Base-by-base conservation (phyloP, 1,140 invertebrate species). In the Eumeta japonica region DNA sequence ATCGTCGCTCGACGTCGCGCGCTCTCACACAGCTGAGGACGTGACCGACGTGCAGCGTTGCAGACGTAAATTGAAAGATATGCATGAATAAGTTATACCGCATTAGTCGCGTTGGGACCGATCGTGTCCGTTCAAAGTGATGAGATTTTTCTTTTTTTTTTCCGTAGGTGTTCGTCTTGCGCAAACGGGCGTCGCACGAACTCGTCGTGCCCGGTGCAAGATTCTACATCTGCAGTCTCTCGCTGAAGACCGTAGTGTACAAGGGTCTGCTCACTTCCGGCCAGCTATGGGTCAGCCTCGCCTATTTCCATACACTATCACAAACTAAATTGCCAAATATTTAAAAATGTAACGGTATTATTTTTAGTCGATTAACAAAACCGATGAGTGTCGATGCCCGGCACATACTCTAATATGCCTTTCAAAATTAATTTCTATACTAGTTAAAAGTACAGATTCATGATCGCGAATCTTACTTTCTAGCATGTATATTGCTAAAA, bases 141-240 rank as follows among this genome's bases (percentile, higher is more conserved):
- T n/a, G n/a, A n/a, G n/a, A n/a, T n/a, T n/a, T n/a, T n/a, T n/a
- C n/a, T n/a, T n/a, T n/a, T n/a, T n/a, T n/a, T n/a, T n/a, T 24
- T 24, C 71, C 67, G 10, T 75, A 92, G 85, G 83, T 97, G 31
- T 99, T 96, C 66, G 79, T 97, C 37, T 75, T 98, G 41, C 83
- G 96, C 13, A 99, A 99, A 76, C 83, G 89, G 37, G 87, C 94
- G 0, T 94, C 92, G 14, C 94, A 98, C 60, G 81, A 83, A 41
- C 86, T 98, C 58, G 83, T 87, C 10, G 80, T 83, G 52, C 86
- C 88, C 3, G 89, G 88, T 3, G 80, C 89, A 7, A 82, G 93
- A 32, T 99, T 94, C 76, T 99, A 99, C 71, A 92, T 98, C 58
- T 98, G 95, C 76, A 97, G 94, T 18, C 75, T 99, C 34, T 97